Evolutionary conservation across 2,113 vertebrate genomes (phyloP), one percentile per base, ranked within the genome.

Genomic region (Muntiacus muntjak): DNA sequence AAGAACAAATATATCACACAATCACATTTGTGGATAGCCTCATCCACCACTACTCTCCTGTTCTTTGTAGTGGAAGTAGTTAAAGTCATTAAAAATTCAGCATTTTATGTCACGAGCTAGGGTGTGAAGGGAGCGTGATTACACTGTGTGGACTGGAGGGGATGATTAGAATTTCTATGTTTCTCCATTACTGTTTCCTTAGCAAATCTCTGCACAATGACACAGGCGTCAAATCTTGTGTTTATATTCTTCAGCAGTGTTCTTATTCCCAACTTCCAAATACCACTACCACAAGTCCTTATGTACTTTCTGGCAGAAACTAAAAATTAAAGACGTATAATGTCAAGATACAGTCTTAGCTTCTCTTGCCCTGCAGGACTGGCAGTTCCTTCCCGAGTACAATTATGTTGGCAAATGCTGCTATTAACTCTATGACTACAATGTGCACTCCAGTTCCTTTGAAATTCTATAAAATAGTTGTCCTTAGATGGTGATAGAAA

Each of bases 31-130:
- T 94, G 28, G 1, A 96, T 25, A 36, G 97, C 91, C 98, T 98
- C 92, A 81, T 78, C 84, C 95, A 96, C 90, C 78, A 47, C 60
- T 62, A 43, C 57, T 57, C 33, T 82, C 91, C 93, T 98, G 97
- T 98, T 98, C 97, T 98, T 98, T 96, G 98, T 97, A 98, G 98
- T 98, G 97, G 97, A 98, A 92, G 98, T 97, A 97, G 95, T 98
- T 97, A 98, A 92, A 87, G 96, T 98, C 96, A 96, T 98, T 98
- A 97, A 98, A 98, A 98, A 98, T 97, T 97, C 92, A 97, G 93
- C 86, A 96, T 98, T 98, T 96, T 90, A 94, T 97, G 97, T 97
- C 94, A 84, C n/a, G 82, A 95, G 62, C 54, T 74, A 47, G 19
- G 40, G 97, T 62, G 88, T 71, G 94, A 94, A 95, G 97, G 90